Percentiles rank a stretch among this genome's conserved stretches.
These are phyloP conservation scores for Leucoma salicis DNA, from an alignment of 2,888 invertebrate species.

Conservation along the genomic window DNA sequence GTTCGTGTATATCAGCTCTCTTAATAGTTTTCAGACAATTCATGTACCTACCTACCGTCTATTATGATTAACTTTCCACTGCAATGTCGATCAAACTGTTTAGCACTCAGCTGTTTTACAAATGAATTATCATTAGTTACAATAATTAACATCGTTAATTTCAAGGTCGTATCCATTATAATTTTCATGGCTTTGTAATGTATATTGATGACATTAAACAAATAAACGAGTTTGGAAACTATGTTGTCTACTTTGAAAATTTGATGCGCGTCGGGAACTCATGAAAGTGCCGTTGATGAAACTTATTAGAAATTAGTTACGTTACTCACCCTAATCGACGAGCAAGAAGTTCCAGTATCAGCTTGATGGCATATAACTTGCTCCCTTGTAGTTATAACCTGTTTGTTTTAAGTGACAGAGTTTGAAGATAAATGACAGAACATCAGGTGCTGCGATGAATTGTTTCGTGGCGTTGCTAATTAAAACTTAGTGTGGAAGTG, in stretches of 20 bases:
- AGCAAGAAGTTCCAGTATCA: conserved; percentile 60
- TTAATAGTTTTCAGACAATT: too few species aligned
- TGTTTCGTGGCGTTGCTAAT: conserved; percentile 5
- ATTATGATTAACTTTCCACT: too few species aligned
- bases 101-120: too few species aligned
- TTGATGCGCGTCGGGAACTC: conserved; percentile 54
- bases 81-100: too few species aligned
- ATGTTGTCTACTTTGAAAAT: conserved; percentile 61
- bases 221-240: conserved; percentile 62
- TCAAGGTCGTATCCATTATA: conserved; percentile 7
- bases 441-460: conserved; percentile 11
- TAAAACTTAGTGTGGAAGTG: not conserved
- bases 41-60: too few species aligned
- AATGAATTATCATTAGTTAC: too few species aligned
- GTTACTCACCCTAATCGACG: conserved; percentile 68
- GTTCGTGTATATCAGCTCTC: too few species aligned
- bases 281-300: conserved; percentile 71
- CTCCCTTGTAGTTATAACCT: conserved; percentile 15
- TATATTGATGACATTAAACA: conserved; percentile 58
- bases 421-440: conserved; percentile 28
- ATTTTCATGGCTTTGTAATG: conserved; percentile 18
- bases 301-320: conserved; percentile 75
- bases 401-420: conserved; percentile 31
- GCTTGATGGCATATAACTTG: conserved; percentile 52
- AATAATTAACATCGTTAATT: conserved; percentile 6